Base-by-base conservation (phyloP, 2,888 invertebrate genomes). In the Apamea crenata region DNA sequence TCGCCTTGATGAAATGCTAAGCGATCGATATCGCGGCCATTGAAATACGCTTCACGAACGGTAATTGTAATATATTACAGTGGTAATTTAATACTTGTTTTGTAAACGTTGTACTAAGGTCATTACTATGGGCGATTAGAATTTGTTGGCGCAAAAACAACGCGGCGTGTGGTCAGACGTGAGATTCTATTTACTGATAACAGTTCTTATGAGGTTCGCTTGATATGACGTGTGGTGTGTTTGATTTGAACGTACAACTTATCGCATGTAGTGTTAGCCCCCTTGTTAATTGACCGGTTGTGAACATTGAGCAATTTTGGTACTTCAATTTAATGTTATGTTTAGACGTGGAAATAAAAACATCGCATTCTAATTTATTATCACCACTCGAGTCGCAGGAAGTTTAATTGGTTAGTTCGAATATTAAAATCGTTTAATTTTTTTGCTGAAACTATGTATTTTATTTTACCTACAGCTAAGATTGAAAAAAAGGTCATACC, bases 21-120 rank as follows among this genome's bases (percentile, higher is more conserved):
- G 93, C 92, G 96, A 96, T 96, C 94, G 91, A 91, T 95, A 96
- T 96, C 96, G 91, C 91, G 90, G 91, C 94, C 93, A 96, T 96
- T 95, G 94, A 96, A 96, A 94, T 95, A 92, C 93, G 93, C 93
- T 92, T 93, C 93, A 91, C 91, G 89, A 90, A 93, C 91, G 90
- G 92, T 93, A 93, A 93, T 92, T 92, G 93, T 92, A 92, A 92
- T 93, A 92, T 91, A 92, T 91, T 92, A 86, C 87, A 85, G 87
- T 80, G 85, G 89, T 92, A 90, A 91, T 91, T 90, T 88, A 89
- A 85, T 90, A 87, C 86, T 88, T 88, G 89, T 91, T 92, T 91
- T 88, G 88, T 91, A 90, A 90, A 90, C 88, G 88, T 89, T 88
- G 84, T 84, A 83, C 85, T 85, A 84, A 88, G 87, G 86, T 88